Base-by-base conservation (phyloP, 2,888 invertebrate genomes). In the Ditylenchus weischeri region DNA sequence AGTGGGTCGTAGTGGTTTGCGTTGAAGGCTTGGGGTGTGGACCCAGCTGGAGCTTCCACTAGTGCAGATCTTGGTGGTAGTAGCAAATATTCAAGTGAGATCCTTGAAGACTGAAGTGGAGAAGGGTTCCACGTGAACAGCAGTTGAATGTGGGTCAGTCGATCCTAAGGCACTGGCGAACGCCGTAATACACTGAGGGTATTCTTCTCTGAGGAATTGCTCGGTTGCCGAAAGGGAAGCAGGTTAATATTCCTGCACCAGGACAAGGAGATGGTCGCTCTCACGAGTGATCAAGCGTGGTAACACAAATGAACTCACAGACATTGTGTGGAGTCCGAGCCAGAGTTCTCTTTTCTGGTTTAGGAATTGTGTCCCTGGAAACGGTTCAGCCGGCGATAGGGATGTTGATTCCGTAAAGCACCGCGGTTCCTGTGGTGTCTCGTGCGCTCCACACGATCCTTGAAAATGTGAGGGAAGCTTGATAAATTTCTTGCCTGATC, bases 81-180 rank as follows among this genome's bases (percentile, higher is more conserved):
- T 88, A 88, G 88, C 88, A 88, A 88, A 88, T 88, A 88, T 87
- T 87, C 87, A 85, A 87, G 87, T 85, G 87, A 87, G 87, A 88
- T 79, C 84, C 83, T 84, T 84, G 84, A 84, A 84, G 84, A 80
- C 84, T 79, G 84, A 85, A 81, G 85, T 82, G 84, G 84, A 84
- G 84, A 85, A 84, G 84, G 84, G 85, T 87, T 88, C 86, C 87
- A 86, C 86, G 87, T 87, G 86, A 88, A 86, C 86, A 84, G 84
- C 83, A 81, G 78, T 85, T 85, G 84, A 72, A 83, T 83, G 83
- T 84, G 84, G 74, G 78, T 84, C 76, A 84, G n/a, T n/a, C n/a
- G n/a, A n/a, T n/a, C n/a, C n/a, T n/a, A n/a, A n/a, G n/a, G n/a
- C n/a, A n/a, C n/a, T n/a, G n/a, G n/a, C n/a, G n/a, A n/a, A n/a